phyloP scores from a whole-genome alignment of 2,113 vertebrate species.

The Numida meleagris region DNA sequence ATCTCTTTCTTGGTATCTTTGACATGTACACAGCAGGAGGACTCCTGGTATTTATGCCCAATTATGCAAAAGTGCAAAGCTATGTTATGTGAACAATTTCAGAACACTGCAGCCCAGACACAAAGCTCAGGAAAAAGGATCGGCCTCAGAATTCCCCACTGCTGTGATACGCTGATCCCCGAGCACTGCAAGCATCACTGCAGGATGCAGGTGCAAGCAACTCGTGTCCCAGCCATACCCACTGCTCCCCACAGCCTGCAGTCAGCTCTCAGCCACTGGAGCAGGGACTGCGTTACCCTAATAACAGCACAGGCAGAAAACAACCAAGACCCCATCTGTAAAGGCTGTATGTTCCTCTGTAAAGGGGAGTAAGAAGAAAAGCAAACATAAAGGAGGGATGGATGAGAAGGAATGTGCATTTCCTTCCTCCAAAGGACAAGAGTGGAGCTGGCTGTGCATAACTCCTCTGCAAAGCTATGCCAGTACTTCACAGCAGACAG shows the following conservation, averaged over 20 bases:
- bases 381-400: neutral
- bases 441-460: neutral
- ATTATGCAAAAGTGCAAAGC: neutral
- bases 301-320: rapidly evolving
- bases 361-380: neutral
- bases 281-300: neutral
- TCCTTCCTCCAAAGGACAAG: neutral
- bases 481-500: neutral
- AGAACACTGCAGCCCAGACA: neutral
- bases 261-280: neutral
- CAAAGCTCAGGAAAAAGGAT: neutral
- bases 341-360: neutral
- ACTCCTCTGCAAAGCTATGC: neutral
- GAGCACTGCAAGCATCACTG: neutral
- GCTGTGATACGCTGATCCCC: neutral
- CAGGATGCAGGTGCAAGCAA: neutral
- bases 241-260: neutral
- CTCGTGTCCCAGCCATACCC: neutral
- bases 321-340: neutral
- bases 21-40: neutral
- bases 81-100: neutral
- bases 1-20: neutral
- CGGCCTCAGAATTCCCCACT: neutral
- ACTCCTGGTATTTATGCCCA: neutral
- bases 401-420: neutral